Conservation (phyloP, 2,113 vertebrate genomes). For the Rhynchopsitta pachyrhyncha region DNA sequence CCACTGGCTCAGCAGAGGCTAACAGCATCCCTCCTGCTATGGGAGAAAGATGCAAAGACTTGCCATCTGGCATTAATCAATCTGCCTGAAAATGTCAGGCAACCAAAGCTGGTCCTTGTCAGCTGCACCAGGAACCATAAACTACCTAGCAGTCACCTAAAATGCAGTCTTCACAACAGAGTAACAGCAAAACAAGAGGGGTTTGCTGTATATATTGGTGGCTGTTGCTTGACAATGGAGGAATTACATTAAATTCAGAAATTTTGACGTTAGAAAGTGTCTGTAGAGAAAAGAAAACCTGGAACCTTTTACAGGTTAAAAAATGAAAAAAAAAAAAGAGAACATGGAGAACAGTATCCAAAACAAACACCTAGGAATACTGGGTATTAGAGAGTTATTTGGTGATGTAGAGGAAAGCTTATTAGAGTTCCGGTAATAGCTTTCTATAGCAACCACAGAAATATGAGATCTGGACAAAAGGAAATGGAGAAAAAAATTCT, state of each 20-base stretch:
- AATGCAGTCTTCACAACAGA: background rate
- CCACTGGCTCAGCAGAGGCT: background rate
- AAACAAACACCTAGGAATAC: slow-evolving; percentile 42
- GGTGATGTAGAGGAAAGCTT: slow-evolving; percentile 45
- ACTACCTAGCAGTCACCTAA: background rate
- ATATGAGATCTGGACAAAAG: slow-evolving; percentile 18
- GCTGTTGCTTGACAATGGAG: background rate
- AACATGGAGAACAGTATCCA: slow-evolving; percentile 33
- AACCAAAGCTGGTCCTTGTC: background rate
- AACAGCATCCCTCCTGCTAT: background rate
- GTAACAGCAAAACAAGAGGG: background rate
- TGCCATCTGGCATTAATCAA: background rate
- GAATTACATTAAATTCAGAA: background rate
- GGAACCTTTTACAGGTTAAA: background rate
- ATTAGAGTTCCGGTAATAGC: slow-evolving; percentile 45
- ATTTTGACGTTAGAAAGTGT: background rate
- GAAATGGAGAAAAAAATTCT: background rate
- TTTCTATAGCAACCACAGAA: slow-evolving; percentile 52
- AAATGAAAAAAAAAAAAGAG: background rate
- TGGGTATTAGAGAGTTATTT: slow-evolving; percentile 39
- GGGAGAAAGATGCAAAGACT: background rate
- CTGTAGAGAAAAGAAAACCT: background rate
- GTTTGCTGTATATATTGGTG: background rate
- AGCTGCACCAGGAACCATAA: background rate
- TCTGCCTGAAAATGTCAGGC: background rate